Evolutionary conservation across 1,140 invertebrate species (phyloP), one percentile per base, ranked within the genome.

Genomic region (Drosophila biarmipes): DNA sequence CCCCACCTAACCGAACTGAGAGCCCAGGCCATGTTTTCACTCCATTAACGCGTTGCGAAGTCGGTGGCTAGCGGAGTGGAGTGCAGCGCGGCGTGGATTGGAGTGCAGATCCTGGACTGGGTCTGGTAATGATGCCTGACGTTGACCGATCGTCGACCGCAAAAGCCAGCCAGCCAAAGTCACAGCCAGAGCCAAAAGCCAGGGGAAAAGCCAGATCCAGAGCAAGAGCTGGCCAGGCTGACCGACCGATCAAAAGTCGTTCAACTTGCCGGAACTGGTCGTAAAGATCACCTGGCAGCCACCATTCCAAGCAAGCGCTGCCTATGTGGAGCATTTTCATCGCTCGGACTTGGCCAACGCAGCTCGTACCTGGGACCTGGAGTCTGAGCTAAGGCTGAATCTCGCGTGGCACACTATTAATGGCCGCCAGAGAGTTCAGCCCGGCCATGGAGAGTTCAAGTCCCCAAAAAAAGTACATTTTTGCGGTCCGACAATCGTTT

Each of bases 241-340:
- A 63, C 72, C 81, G 84, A 87, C 63, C 84, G 84, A 89, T 87
- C 84, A 87, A 87, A 89, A 87, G 84, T 87, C 84, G 84, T 87
- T 87, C 84, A 87, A 89, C 84, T 89, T 87, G 82, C 82, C 82
- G 82, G 82, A 87, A 87, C 82, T 87, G 82, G 82, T 87, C 84
- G 82, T 89, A 87, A 89, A 87, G 82, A 87, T 87, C 82, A 86
- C 81, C 78, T 86, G 74, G 82, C 29, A 31, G 29, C 74, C 73
- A 66, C 61, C 55, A 63, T 59, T 34, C 42, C 42, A 17, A 21
- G 42, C 19, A 11, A 19, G 11, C 29, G 42, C 43, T 46, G 45
- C 42, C 82, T 72, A 82, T 89, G 71, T 86, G 82, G 84, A 87
- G 82, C 81, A 74, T 64, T 74, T 74, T 73, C 59, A 31, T 31